A percentile compares a stretch with the other conserved stretches of the same genome.
Evolutionary conservation across 2,113 vertebrate genomes (phyloP).

Genomic region (Noctilio leporinus): DNA sequence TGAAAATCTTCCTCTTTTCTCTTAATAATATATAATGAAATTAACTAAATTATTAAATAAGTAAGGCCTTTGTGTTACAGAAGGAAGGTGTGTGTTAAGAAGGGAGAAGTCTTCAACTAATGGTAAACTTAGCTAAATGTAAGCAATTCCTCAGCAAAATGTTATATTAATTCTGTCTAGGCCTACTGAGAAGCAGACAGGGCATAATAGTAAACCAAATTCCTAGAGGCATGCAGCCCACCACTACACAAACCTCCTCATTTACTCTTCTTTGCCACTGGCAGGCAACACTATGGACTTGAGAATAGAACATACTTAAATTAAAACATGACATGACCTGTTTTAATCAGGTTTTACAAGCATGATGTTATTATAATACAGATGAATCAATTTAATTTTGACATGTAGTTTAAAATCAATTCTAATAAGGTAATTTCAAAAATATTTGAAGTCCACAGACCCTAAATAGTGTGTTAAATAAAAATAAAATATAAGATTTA

Average conservation of each 20-base stretch:
- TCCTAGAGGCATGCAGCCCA: background rate
- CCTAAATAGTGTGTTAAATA: background rate
- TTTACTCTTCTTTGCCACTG: background rate
- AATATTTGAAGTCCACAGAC: background rate
- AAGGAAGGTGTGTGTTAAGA: background rate
- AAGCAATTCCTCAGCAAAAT: background rate
- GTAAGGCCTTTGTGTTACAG: background rate
- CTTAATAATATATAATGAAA: background rate
- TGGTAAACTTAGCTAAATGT: background rate
- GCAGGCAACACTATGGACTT: background rate
- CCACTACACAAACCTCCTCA: background rate
- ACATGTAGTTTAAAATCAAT: background rate
- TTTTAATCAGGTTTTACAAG: conserved; percentile 26
- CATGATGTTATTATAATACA: conserved; percentile 35
- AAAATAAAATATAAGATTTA: background rate
- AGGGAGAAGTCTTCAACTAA: background rate
- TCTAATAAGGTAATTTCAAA: background rate
- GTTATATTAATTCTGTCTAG: background rate
- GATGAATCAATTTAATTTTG: conserved; percentile 19
- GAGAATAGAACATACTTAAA: conserved; percentile 13
- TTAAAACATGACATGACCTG: background rate
- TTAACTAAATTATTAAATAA: conserved; percentile 54
- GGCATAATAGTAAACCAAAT: background rate
- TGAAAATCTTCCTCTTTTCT: background rate
- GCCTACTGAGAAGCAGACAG: background rate